These are phyloP conservation scores for Augochlorella aurata DNA, from an alignment of 2,888 invertebrate species.

Conservation along the genomic window DNA sequence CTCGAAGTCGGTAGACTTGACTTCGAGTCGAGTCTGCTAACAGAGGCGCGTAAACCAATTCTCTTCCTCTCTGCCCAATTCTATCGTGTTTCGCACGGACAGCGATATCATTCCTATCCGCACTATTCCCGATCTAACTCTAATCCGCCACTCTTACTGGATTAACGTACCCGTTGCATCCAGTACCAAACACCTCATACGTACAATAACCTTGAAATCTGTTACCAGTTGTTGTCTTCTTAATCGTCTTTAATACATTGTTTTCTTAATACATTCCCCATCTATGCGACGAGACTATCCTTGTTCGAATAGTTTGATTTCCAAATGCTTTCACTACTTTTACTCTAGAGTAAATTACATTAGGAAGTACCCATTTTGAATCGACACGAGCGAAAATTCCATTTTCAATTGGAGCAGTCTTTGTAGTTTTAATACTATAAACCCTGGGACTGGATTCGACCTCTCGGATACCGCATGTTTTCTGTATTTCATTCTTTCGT, in stretches of 20 bases:
- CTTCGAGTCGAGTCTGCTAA: neutral
- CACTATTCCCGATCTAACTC: neutral
- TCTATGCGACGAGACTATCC: too few species aligned
- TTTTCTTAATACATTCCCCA: too few species aligned
- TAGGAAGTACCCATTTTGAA: neutral
- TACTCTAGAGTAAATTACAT: too few species aligned
- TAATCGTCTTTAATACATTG: too few species aligned
- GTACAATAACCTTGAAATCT: too few species aligned
- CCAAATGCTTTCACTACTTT: too few species aligned
- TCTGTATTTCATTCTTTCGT: neutral
- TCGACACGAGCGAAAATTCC: neutral
- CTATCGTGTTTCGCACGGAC: neutral
- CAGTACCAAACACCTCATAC: neutral
- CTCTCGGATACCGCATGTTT: neutral
- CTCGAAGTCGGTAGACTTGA: too few species aligned
- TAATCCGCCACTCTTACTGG: neutral
- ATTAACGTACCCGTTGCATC: neutral
- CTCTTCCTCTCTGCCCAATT: neutral
- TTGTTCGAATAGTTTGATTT: too few species aligned
- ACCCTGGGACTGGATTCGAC: neutral
- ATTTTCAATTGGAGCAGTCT: too few species aligned
- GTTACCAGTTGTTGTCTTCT: neutral
- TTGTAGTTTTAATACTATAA: neutral
- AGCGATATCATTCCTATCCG: neutral
- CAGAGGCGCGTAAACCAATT: neutral